Percentiles rank a stretch among this genome's conserved stretches.
phyloP scores from a whole-genome alignment of 2,888 invertebrate genomes.

The Allacma fusca region DNA sequence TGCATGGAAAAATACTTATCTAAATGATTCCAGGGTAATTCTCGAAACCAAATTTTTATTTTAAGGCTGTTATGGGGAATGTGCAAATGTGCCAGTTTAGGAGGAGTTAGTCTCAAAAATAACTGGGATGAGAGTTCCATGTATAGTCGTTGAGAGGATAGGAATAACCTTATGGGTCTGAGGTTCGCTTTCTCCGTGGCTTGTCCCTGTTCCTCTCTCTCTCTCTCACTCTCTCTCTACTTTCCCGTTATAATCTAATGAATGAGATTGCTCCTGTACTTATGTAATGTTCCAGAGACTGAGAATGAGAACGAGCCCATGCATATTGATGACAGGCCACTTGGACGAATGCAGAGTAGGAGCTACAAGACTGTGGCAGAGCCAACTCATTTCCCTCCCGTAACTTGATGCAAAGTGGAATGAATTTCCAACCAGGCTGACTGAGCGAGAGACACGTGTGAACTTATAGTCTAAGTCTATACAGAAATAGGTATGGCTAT shows the following conservation, averaged over 20 bases:
- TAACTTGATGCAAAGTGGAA: background rate
- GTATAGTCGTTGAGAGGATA: no score
- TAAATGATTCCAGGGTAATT: conserved; percentile 29
- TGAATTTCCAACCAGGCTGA: conserved; percentile 4
- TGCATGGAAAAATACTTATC: conserved; percentile 29
- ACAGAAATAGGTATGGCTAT: no score
- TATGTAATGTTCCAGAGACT: background rate
- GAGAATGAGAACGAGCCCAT: conserved; percentile 14
- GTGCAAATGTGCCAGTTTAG: background rate
- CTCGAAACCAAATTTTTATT: conserved; percentile 28
- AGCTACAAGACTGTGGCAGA: background rate
- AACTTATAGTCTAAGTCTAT: background rate
- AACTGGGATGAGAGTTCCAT: no score
- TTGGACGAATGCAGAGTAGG: background rate
- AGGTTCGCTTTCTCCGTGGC: background rate
- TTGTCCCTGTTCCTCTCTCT: background rate
- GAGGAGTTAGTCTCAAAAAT: no score
- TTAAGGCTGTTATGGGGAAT: background rate
- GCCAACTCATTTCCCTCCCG: background rate
- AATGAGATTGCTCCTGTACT: conserved; percentile 30
- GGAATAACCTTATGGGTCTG: no score
- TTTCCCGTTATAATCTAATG: conserved; percentile 24
- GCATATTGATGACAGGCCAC: conserved; percentile 23
- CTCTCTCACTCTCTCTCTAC: conserved; percentile 13
- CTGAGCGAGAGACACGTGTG: background rate